Evolutionary conservation across 2,888 invertebrate genomes (phyloP), one percentile per base, ranked within the genome.

Genomic region (Zhengitettix transpicula): DNA sequence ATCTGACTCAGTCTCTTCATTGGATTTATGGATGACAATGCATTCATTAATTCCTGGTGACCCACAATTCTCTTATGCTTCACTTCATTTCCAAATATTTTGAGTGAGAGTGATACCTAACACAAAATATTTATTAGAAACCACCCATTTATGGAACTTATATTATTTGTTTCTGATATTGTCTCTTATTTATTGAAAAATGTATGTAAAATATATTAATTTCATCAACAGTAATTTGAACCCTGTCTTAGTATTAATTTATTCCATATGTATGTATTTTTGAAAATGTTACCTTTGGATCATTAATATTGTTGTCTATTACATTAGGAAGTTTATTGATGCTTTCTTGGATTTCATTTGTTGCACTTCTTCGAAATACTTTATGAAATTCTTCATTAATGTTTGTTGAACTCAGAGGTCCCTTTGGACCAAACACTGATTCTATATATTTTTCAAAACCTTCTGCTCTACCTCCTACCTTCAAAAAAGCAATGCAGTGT

Each of bases 51-150:
- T 70, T 90, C 88, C 0, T 79, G 73, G 64, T 86, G 78, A 0
- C 88, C 89, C 64, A 85, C 82, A 12, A 85, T 79, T 53, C 82
- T 82, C 69, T 80, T 79, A 70, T 85, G 90, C 58, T 83, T 83
- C 63, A 94, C 75, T 71, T 96, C 96, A 70, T 94, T 95, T 1
- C 96, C 97, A 69, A 96, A 94, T 57, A 95, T 74, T 70, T 85
- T 83, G 61, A 87, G 70, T 42, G 84, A 85, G 56, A 86, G 69
- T 42, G 82, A 77, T 61, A 77, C 72, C 77, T 69, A 73, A 70
- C 5, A 47, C 2, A 28, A 28, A 28, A 28, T 28, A 28, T 28
- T 28, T 28, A 28, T 28, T 28, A 28, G 28, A 28, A 28, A 28
- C 28, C 28, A 28, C 2, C 7, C 28, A 28, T 28, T 5, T 28